These are phyloP conservation scores for Lophochroa leadbeateri DNA, from an alignment of 2,113 vertebrate genomes.

Conservation along the genomic window DNA sequence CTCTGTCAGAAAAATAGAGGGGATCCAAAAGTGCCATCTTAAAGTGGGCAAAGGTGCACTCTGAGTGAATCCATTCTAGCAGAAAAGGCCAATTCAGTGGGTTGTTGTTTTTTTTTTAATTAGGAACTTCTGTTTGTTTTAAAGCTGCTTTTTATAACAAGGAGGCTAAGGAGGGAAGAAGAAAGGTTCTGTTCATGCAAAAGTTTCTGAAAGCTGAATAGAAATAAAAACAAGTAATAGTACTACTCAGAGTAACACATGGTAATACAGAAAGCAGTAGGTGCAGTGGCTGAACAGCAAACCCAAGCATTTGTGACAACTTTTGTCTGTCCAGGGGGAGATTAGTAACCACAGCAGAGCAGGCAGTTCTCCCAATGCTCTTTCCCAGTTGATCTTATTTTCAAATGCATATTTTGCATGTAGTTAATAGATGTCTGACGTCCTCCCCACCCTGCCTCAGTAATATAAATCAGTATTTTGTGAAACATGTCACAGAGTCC, in stretches of 20 bases:
- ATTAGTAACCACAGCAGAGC: not conserved
- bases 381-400: not conserved
- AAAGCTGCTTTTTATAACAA: not conserved
- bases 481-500: not conserved
- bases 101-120: not conserved
- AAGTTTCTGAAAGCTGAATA: not conserved
- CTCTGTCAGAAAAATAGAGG: not conserved
- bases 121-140: not conserved
- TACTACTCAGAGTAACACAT: not conserved
- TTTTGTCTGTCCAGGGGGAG: not conserved
- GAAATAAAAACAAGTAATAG: not conserved
- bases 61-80: not conserved
- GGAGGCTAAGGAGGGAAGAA: not conserved
- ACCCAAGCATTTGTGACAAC: not conserved
- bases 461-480: not conserved
- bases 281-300: not conserved
- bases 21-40: not conserved
- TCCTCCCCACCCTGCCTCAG: rapidly evolving
- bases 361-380: not conserved
- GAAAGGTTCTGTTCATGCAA: not conserved
- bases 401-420: not conserved
- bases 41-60: not conserved
- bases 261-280: not conserved
- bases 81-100: not conserved
- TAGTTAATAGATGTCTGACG: not conserved